phyloP scores from a whole-genome alignment of 1,140 invertebrate genomes.

The Panulirus ornatus region DNA sequence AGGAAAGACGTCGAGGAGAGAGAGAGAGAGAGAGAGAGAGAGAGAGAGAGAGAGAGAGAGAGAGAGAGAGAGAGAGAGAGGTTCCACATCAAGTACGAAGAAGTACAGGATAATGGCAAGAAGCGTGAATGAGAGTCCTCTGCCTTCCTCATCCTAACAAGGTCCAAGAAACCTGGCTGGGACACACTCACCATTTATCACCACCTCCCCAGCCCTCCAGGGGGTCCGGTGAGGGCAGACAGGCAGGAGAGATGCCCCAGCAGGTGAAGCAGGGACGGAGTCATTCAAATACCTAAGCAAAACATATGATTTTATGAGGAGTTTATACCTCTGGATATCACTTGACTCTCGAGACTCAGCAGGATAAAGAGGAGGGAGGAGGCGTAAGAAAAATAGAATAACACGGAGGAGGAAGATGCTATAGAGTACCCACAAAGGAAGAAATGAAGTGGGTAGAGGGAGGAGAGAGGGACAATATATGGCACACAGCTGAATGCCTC shows the following conservation, averaged over 20 bases:
- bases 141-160: background rate
- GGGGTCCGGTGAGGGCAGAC: background rate
- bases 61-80: background rate
- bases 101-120: background rate
- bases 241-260: too few species aligned
- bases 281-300: too few species aligned
- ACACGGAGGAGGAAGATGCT: background rate
- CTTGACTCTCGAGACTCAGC: too few species aligned
- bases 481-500: too few species aligned
- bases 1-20: background rate
- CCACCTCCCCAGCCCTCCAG: slow-evolving; percentile 2
- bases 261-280: too few species aligned
- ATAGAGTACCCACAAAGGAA: background rate
- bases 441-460: background rate
- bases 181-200: slow-evolving; percentile 18
- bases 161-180: background rate
- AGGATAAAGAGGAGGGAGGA: background rate
- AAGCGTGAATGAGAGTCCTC: background rate
- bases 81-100: background rate
- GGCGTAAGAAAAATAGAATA: background rate
- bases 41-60: background rate
- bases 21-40: background rate
- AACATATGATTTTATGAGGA: too few species aligned
- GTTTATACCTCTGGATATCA: too few species aligned
- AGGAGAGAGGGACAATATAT: background rate